These are phyloP conservation scores for Distichodus sexfasciatus DNA, from an alignment of 2,797 vertebrate species.

Conservation along the genomic window DNA sequence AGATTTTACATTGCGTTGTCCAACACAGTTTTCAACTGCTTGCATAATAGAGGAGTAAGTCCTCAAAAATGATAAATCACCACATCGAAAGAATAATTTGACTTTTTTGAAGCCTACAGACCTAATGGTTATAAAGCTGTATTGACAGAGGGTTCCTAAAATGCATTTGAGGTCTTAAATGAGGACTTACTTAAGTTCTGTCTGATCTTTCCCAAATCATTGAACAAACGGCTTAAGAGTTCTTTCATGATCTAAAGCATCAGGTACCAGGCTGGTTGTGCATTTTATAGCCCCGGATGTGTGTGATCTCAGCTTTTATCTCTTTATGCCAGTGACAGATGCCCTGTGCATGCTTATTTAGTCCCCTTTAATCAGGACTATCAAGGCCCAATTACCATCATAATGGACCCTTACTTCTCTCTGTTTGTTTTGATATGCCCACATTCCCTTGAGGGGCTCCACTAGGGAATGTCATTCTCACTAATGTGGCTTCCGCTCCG, in stretches of 20 bases:
- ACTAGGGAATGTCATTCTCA: conserved; percentile 14
- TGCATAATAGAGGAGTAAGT: no score
- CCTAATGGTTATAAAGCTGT: no score
- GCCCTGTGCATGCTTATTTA: conserved; percentile 23
- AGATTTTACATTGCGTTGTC: no score
- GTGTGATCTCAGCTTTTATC: conserved; percentile 23
- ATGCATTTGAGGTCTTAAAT: no score
- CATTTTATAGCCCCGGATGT: conserved; percentile 19
- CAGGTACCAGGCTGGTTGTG: neutral
- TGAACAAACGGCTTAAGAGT: neutral
- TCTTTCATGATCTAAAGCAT: neutral
- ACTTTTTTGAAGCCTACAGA: no score
- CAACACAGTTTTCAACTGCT: no score
- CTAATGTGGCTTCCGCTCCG: conserved; percentile 34
- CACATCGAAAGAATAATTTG: no score
- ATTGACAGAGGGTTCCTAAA: no score
- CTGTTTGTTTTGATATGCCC: conserved; percentile 21
- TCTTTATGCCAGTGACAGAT: conserved; percentile 1
- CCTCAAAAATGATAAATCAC: no score
- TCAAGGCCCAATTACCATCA: conserved; percentile 36
- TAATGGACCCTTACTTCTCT: conserved; percentile 28
- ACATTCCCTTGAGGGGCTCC: conserved; percentile 8
- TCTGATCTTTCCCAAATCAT: no score
- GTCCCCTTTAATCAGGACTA: conserved; percentile 28
- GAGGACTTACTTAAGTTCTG: no score